Evolutionary conservation across 2,113 vertebrate species (phyloP).

Genomic region (Megalops atlanticus): DNA sequence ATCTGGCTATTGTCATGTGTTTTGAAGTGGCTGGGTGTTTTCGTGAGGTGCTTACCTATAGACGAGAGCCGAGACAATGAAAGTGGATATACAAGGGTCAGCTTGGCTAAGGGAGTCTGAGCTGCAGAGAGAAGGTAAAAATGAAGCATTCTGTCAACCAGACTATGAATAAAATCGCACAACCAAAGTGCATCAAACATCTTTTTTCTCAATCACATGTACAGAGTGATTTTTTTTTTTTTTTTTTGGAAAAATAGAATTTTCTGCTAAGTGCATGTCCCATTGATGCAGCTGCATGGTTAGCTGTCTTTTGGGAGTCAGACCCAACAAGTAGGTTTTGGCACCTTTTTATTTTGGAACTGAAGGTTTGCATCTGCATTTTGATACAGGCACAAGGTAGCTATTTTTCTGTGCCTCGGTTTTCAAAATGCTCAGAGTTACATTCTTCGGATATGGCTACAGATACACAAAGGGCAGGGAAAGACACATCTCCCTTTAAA

Average conservation of each 20-base stretch:
- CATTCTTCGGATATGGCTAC: neutral
- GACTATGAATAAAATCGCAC: constrained; percentile 16
- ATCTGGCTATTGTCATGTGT: constrained; percentile 86
- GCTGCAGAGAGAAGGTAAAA: constrained; percentile 56
- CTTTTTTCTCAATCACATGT: neutral
- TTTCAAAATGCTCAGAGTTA: neutral
- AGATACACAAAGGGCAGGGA: neutral
- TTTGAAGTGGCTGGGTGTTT: constrained; percentile 75
- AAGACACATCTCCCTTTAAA: neutral
- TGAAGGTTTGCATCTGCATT: neutral
- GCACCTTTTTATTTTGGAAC: neutral
- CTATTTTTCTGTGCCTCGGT: neutral
- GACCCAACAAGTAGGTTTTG: neutral
- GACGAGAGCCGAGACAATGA: constrained; percentile 71
- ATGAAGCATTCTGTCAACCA: constrained; percentile 36
- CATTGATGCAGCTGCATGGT: too few species aligned
- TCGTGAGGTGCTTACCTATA: constrained; percentile 81
- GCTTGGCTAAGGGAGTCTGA: constrained; percentile 46
- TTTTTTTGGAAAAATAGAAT: too few species aligned
- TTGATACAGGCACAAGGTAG: neutral
- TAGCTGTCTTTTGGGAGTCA: neutral
- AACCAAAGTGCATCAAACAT: neutral
- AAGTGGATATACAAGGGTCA: constrained; percentile 66
- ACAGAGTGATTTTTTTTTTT: neutral
- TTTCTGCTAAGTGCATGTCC: too few species aligned